A percentile compares a stretch with the other conserved stretches of the same genome.
Conservation (phyloP, 2,797 vertebrate genomes). For the Arnoldichthys spilopterus region DNA sequence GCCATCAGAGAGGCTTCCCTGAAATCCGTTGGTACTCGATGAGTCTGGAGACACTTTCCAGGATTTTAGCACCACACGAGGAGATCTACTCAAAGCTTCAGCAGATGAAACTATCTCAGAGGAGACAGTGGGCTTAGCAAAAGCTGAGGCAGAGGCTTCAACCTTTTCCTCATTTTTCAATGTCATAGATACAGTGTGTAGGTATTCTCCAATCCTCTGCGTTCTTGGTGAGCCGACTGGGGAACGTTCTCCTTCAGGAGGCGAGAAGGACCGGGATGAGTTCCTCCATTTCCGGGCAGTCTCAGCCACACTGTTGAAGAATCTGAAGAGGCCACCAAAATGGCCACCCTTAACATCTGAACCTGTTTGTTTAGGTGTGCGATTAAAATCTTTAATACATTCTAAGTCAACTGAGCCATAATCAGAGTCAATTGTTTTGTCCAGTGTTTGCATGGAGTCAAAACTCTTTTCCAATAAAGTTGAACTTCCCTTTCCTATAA, state of each 20-base stretch:
- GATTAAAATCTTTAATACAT: slow-evolving; percentile 73
- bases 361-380: slow-evolving; percentile 67
- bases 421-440: slow-evolving; percentile 79
- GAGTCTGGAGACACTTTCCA: slow-evolving; percentile 69
- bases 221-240: slow-evolving; percentile 68
- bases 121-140: slow-evolving; percentile 56
- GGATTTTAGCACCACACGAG: slow-evolving; percentile 70
- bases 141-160: slow-evolving; percentile 49
- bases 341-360: slow-evolving; percentile 77
- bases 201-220: slow-evolving; percentile 58
- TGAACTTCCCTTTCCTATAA: slow-evolving; percentile 79
- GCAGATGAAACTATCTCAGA: slow-evolving; percentile 37
- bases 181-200: slow-evolving; percentile 70
- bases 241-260: slow-evolving; percentile 78
- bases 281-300: slow-evolving; percentile 86
- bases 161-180: slow-evolving; percentile 64
- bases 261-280: slow-evolving; percentile 81
- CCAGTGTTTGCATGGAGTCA: slow-evolving; percentile 79
- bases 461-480: slow-evolving; percentile 80
- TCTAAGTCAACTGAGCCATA: slow-evolving; percentile 78
- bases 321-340: slow-evolving; percentile 84
- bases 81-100: slow-evolving; percentile 59
- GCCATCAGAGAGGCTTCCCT: slow-evolving; percentile 55
- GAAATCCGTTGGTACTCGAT: slow-evolving; percentile 65
- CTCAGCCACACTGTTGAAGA: slow-evolving; percentile 87